A percentile compares a stretch with the other conserved stretches of the same genome.
Evolutionary conservation across 2,797 vertebrate genomes (phyloP).

Genomic region (Uromys caudimaculatus): DNA sequence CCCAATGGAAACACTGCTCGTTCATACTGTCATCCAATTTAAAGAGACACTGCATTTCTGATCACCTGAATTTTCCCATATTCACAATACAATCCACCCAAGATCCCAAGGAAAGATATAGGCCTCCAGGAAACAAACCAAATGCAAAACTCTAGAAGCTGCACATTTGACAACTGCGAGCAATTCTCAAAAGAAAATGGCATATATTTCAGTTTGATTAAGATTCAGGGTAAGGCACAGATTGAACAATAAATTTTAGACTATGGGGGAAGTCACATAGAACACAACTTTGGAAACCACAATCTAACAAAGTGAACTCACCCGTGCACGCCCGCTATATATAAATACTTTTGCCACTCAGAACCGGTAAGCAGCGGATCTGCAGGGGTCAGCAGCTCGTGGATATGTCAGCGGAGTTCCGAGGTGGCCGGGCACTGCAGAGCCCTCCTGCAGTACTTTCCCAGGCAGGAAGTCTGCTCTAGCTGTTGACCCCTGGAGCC

Average conservation of each 20-base stretch:
- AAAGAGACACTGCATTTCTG: neutral
- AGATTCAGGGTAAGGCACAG: neutral
- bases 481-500: neutral
- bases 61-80: neutral
- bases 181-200: neutral
- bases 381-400: neutral
- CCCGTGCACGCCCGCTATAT: neutral
- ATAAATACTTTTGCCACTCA: neutral
- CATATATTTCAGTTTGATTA: neutral
- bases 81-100: neutral
- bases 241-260: neutral
- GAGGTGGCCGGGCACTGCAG: neutral
- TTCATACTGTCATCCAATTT: neutral
- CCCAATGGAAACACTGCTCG: neutral
- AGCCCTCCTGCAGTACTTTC: neutral
- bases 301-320: neutral
- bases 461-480: neutral
- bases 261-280: neutral
- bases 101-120: neutral
- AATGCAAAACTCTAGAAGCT: neutral
- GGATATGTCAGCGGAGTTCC: too few species aligned
- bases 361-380: neutral
- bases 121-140: neutral
- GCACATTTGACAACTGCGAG: neutral
- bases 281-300: neutral